Conservation (phyloP, 2,888 invertebrate species). For the Eretmocerus hayati region DNA sequence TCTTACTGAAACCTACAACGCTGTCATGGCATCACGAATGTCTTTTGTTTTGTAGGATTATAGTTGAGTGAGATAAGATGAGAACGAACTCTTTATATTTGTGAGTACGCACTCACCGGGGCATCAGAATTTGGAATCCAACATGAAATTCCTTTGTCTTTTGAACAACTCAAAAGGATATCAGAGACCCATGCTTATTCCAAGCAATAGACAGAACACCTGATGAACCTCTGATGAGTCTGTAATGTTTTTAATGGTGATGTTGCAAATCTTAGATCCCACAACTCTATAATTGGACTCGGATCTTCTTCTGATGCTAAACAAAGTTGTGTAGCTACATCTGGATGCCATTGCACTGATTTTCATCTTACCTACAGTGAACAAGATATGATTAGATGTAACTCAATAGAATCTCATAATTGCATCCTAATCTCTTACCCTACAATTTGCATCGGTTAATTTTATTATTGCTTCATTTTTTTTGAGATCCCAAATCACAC, state of each 20-base stretch:
- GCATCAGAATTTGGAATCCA: conserved; percentile 85
- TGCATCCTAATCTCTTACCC: conserved; percentile 47
- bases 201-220: conserved; percentile 85
- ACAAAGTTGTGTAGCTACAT: conserved; percentile 90
- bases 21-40: no score
- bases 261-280: conserved; percentile 87
- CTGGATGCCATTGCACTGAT: conserved; percentile 88
- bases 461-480: conserved; percentile 97
- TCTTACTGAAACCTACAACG: no score
- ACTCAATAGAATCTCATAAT: not conserved
- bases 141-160: conserved; percentile 86
- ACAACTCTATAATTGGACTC: conserved; percentile 83
- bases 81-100: conserved; percentile 3
- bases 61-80: no score
- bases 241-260: conserved; percentile 75
- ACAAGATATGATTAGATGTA: no score
- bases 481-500: conserved; percentile 92
- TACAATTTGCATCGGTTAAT: conserved; percentile 63
- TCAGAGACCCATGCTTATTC: conserved; percentile 83
- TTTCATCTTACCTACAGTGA: conserved; percentile 72
- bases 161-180: conserved; percentile 82
- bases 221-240: conserved; percentile 76
- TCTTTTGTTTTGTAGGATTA: no score
- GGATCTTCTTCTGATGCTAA: conserved; percentile 93
- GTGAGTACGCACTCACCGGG: conserved; percentile 45